Evolutionary conservation across 2,797 vertebrate species (phyloP).

Genomic region (Acanthopagrus latus): DNA sequence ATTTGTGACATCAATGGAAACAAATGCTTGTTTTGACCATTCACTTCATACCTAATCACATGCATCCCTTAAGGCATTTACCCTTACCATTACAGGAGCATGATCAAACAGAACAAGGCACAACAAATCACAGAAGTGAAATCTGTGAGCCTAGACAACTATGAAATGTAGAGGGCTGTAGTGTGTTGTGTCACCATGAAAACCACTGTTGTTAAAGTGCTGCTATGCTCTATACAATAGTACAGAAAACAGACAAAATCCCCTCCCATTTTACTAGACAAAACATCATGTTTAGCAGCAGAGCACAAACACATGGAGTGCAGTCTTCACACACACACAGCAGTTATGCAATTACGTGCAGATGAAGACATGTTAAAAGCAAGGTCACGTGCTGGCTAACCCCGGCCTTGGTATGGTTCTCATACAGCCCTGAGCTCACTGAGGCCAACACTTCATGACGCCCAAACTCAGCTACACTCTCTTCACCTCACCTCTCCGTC

Average conservation of each 20-base stretch:
- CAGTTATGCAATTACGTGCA: not conserved
- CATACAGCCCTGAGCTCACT: slow-evolving; percentile 44
- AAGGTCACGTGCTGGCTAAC: slow-evolving; percentile 16
- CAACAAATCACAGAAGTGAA: not conserved
- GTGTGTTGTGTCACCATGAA: not conserved
- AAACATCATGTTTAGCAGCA: slow-evolving; percentile 1
- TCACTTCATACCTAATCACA: slow-evolving; percentile 18
- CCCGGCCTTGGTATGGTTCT: slow-evolving; percentile 41
- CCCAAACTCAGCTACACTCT: slow-evolving; percentile 21
- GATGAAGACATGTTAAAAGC: slow-evolving; percentile 29
- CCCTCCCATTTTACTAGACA: not conserved
- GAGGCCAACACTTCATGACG: slow-evolving; percentile 30
- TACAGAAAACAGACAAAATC: not conserved
- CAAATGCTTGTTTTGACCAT: slow-evolving; percentile 25
- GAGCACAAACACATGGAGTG: not conserved
- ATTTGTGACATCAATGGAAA: slow-evolving; percentile 17
- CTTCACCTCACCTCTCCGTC: slow-evolving; percentile 20
- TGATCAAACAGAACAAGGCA: not conserved
- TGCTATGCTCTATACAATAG: not conserved
- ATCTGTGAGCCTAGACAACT: not conserved
- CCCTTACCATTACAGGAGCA: not conserved
- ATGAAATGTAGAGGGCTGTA: slow-evolving; percentile 3
- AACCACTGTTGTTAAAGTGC: slow-evolving; percentile 1
- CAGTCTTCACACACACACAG: not conserved
- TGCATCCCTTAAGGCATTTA: slow-evolving; percentile 3